These are phyloP conservation scores for human (Homo sapiens) DNA, from an alignment of 2,113 vertebrate species.

Conservation along the genomic window GRCh38 chr5:125654001-125654500, in stretches of 20 bases:
- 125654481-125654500: background rate
- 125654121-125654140: background rate
- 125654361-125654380: background rate
- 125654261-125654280: background rate
- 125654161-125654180: background rate
- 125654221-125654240: background rate
- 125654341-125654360: background rate
- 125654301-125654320: background rate
- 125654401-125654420: background rate
- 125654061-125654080: background rate
- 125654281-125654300: background rate
- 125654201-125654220: background rate
- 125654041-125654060: background rate
- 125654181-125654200: background rate
- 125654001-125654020: background rate
- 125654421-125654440: background rate
- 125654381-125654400: background rate
- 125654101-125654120: background rate
- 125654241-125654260: background rate
- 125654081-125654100: background rate
- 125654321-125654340: background rate
- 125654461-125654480: background rate
- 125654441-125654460: background rate
- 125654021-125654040: background rate
- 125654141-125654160: background rate